Conservation (phyloP, 2,113 vertebrate species). For the Grammomys dolichurus region DNA sequence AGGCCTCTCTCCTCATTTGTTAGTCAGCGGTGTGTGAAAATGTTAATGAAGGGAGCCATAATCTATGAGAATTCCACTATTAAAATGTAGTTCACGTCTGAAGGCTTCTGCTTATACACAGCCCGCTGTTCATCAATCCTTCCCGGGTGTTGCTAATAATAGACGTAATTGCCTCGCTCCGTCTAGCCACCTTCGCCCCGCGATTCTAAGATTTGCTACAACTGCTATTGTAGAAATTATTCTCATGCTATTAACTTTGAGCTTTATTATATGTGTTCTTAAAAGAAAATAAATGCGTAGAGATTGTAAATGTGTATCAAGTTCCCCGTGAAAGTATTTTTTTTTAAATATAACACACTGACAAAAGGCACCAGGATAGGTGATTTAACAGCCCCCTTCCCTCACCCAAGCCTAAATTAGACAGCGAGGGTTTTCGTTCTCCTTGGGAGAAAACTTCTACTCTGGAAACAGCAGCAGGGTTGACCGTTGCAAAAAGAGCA, state of each 20-base stretch:
- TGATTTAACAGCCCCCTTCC: conserved; percentile 48
- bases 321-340: conserved; percentile 59
- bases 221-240: conserved; percentile 82
- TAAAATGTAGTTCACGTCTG: conserved; percentile 93
- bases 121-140: conserved; percentile 93
- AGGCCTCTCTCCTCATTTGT: conserved; percentile 96
- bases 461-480: background rate
- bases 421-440: conserved; percentile 52
- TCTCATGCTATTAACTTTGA: conserved; percentile 83
- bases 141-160: conserved; percentile 90
- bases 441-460: conserved; percentile 26
- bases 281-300: conserved; percentile 81
- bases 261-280: conserved; percentile 79
- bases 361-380: conserved; percentile 71
- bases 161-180: conserved; percentile 91
- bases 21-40: conserved; percentile 98
- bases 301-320: conserved; percentile 67
- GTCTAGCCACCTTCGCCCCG: conserved; percentile 85
- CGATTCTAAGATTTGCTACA: conserved; percentile 81
- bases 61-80: conserved; percentile 93
- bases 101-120: conserved; percentile 90
- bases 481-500: background rate
- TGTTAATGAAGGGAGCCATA: conserved; percentile 97
- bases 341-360: conserved; percentile 66
- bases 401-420: conserved; percentile 70